phyloP scores from a whole-genome alignment of 2,113 vertebrate species.

The Eulemur macaco region DNA sequence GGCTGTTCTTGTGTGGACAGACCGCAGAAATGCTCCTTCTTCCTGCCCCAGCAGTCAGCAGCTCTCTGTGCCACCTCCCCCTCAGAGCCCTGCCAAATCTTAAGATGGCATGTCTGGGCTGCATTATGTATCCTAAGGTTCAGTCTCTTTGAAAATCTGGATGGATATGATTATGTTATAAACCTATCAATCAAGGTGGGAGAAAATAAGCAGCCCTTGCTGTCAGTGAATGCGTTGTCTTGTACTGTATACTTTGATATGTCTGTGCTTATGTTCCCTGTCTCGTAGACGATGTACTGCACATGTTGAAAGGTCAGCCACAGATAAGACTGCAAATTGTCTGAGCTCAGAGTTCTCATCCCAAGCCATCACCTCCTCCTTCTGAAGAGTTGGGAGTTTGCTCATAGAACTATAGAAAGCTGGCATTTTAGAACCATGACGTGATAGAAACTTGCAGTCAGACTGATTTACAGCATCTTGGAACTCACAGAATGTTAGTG shows the following conservation, averaged over 20 bases:
- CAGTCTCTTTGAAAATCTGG: neutral
- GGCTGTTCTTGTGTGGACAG: neutral
- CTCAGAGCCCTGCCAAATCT: neutral
- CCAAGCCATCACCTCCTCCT: neutral
- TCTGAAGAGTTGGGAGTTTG: constrained; percentile 9
- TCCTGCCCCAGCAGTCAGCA: neutral
- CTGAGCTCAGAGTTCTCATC: neutral
- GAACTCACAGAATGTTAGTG: neutral
- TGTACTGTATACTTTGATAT: constrained; percentile 75
- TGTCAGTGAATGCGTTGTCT: constrained; percentile 62
- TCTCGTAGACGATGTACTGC: constrained; percentile 70
- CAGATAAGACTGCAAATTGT: neutral
- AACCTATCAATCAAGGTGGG: neutral
- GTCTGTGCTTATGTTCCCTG: constrained; percentile 69
- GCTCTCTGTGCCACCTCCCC: neutral
- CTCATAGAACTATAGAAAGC: neutral
- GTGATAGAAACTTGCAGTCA: neutral
- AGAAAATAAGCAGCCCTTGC: neutral
- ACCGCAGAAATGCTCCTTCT: neutral
- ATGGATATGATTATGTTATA: neutral
- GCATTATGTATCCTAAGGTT: neutral
- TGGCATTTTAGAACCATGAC: neutral
- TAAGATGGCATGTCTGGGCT: neutral
- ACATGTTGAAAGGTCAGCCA: constrained; percentile 57
- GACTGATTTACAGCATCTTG: neutral